Conservation (phyloP, 2,888 invertebrate species). For the Lagria hirta region DNA sequence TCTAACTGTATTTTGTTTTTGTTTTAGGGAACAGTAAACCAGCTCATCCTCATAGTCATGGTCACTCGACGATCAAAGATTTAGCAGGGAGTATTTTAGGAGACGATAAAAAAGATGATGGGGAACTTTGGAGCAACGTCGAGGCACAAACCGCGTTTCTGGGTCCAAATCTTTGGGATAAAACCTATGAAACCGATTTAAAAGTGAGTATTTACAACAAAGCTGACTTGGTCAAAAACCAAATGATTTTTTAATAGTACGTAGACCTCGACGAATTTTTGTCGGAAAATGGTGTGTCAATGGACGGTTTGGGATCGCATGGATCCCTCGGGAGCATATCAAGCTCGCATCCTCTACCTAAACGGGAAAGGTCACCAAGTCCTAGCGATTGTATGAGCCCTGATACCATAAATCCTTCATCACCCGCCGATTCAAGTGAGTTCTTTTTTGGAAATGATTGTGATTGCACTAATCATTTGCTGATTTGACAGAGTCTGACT, state of each 20-base stretch:
- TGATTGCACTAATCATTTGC: no score
- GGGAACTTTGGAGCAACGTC: conserved; percentile 79
- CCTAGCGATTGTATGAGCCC: conserved; percentile 89
- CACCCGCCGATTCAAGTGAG: conserved; percentile 89
- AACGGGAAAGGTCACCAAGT: conserved; percentile 84
- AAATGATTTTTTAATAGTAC: conserved; percentile 66
- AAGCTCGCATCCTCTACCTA: conserved; percentile 71
- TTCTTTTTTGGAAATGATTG: no score
- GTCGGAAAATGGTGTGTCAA: conserved; percentile 91
- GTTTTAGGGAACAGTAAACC: conserved; percentile 55
- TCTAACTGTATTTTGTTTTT: conserved; percentile 23
- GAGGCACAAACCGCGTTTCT: conserved; percentile 95
- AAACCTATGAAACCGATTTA: conserved; percentile 93
- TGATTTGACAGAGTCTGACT: no score
- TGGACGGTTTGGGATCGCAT: conserved; percentile 72
- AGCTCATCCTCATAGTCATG: conserved; percentile 52
- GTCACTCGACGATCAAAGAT: conserved; percentile 54
- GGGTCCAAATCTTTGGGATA: conserved; percentile 95
- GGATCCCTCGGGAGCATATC: conserved; percentile 58
- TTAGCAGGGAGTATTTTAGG: conserved; percentile 56
- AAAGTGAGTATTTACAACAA: conserved; percentile 65
- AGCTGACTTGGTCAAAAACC: background rate
- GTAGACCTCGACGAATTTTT: conserved; percentile 97
- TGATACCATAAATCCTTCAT: conserved; percentile 85
- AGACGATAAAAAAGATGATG: conserved; percentile 78